phyloP scores from a whole-genome alignment of 2,888 invertebrate species.

The Tuta absoluta region DNA sequence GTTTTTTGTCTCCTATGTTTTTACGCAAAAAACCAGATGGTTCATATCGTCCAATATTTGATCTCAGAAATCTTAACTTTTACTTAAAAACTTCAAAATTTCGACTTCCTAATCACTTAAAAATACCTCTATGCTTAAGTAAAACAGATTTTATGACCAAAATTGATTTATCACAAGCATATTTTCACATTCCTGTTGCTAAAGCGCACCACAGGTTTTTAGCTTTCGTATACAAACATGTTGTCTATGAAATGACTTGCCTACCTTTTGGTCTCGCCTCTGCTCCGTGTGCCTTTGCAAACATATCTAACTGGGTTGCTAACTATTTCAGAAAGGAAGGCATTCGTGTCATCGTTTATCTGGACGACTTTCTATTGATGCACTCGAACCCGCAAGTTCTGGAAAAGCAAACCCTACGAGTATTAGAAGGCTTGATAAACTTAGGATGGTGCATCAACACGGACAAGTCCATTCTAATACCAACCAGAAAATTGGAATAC shows the following conservation, averaged over 20 bases:
- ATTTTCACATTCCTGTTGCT: conserved; percentile 4
- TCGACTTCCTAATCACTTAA: not conserved
- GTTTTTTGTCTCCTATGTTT: conserved; percentile 33
- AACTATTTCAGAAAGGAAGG: not conserved
- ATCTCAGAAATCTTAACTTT: not conserved
- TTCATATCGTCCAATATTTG: not conserved
- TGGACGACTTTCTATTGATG: conserved; percentile 17
- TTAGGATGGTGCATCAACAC: conserved; percentile 33
- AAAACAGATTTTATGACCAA: not conserved
- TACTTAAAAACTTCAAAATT: not conserved
- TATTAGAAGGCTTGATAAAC: not conserved
- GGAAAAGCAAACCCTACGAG: conserved; percentile 28
- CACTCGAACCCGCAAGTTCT: too few species aligned
- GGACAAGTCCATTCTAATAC: conserved; percentile 30
- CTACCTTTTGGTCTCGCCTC: conserved; percentile 11
- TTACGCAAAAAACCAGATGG: conserved; percentile 23
- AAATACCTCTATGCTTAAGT: not conserved
- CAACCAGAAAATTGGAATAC: conserved; percentile 30
- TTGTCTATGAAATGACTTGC: conserved; percentile 3
- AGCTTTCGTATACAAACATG: not conserved
- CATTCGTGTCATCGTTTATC: not conserved
- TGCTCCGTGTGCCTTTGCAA: conserved; percentile 10
- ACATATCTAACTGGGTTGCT: not conserved
- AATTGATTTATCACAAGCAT: conserved; percentile 11
- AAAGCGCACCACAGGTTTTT: not conserved